Conservation (phyloP, 1,140 invertebrate species). For the Drosophila malerkotliana region DNA sequence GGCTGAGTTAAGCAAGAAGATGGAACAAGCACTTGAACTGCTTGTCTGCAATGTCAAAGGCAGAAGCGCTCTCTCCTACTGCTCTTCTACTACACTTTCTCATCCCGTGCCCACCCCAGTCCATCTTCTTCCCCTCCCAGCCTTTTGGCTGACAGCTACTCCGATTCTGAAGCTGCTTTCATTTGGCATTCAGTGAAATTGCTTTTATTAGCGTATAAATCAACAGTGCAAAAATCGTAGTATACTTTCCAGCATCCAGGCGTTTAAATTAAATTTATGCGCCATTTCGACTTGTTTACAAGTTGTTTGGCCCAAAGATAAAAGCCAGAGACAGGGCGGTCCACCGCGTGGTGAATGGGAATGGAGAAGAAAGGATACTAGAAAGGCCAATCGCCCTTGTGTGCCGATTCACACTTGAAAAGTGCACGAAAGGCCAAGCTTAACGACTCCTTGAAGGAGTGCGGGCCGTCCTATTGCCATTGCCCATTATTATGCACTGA, state of each 20-base stretch:
- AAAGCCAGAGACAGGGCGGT: constrained; percentile 8
- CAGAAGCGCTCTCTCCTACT: constrained; percentile 23
- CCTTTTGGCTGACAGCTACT: constrained; percentile 44
- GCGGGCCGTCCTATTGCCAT: constrained; percentile 6
- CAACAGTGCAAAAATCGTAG: constrained; percentile 79
- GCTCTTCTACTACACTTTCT: neutral
- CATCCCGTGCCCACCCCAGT: neutral
- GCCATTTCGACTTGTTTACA: constrained; percentile 77
- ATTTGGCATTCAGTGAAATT: constrained; percentile 77
- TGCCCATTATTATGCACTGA: constrained; percentile 65
- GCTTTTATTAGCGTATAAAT: constrained; percentile 81
- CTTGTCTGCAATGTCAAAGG: constrained; percentile 75
- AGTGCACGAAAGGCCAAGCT: constrained; percentile 52
- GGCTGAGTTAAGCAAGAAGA: constrained; percentile 38
- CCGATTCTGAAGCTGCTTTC: constrained; percentile 52
- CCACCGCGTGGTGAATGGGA: neutral
- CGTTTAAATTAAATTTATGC: constrained; percentile 80
- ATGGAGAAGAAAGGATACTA: constrained; percentile 11
- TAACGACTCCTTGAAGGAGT: constrained; percentile 20
- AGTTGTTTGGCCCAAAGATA: constrained; percentile 48
- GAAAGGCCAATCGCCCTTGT: constrained; percentile 9
- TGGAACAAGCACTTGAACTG: constrained; percentile 49
- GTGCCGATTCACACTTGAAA: constrained; percentile 51
- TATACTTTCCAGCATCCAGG: constrained; percentile 47
- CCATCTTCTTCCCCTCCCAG: neutral